phyloP scores from a whole-genome alignment of 2,797 vertebrate genomes.

The Neosalanx taihuensis region DNA sequence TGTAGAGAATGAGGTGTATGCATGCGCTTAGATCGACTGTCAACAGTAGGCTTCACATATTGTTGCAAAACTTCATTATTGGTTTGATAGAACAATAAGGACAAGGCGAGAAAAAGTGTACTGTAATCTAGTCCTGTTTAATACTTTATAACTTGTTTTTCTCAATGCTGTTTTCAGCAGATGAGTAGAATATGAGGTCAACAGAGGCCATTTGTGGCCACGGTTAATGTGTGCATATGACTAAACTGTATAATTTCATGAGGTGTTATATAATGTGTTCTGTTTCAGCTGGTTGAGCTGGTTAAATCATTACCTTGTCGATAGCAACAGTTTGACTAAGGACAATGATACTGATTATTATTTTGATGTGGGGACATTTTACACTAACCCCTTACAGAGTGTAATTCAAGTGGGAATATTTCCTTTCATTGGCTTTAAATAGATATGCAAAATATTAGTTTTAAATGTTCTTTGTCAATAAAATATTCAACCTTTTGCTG shows the following conservation, averaged over 20 bases:
- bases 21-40: too few relatives aligned
- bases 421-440: background rate
- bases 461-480: slow-evolving; percentile 10
- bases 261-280: background rate
- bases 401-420: background rate
- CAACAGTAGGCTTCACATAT: too few relatives aligned
- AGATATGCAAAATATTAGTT: background rate
- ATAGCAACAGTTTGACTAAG: background rate
- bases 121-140: background rate
- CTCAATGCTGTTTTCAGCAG: background rate
- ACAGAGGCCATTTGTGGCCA: background rate
- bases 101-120: too few relatives aligned
- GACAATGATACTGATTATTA: background rate
- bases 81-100: too few relatives aligned
- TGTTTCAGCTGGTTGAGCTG: background rate
- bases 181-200: background rate
- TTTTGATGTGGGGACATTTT: background rate
- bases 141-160: background rate
- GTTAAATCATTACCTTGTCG: background rate
- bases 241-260: background rate
- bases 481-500: slow-evolving; percentile 3
- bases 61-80: too few relatives aligned
- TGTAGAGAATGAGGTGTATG: background rate
- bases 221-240: background rate
- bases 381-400: background rate